Percentiles rank a stretch among this genome's conserved stretches.
Conservation (phyloP, 1,140 invertebrate species). For the Drosophila guanche region DNA sequence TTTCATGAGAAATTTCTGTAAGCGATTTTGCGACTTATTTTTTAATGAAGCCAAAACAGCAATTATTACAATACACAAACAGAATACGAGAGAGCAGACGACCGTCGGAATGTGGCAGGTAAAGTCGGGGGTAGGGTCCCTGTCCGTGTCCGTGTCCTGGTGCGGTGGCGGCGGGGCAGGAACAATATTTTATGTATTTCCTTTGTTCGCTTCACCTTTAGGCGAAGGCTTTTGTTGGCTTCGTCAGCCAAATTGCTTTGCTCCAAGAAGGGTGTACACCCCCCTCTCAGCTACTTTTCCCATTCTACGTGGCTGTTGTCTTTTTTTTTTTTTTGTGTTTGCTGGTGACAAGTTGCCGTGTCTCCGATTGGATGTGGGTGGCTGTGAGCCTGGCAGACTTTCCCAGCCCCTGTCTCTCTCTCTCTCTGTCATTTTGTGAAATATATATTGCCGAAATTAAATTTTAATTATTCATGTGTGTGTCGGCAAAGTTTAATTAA, state of each 20-base stretch:
- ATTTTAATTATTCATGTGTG: slow-evolving; percentile 80
- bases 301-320: neutral
- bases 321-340: slow-evolving; percentile 14
- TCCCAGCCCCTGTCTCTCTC: neutral
- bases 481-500: slow-evolving; percentile 78
- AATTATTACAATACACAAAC: slow-evolving; percentile 73
- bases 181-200: slow-evolving; percentile 54
- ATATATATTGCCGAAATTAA: slow-evolving; percentile 78
- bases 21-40: slow-evolving; percentile 75
- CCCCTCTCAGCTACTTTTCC: neutral
- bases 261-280: too few relatives aligned
- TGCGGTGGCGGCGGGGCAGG: neutral
- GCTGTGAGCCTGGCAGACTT: neutral
- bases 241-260: slow-evolving; percentile 55
- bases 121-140: neutral
- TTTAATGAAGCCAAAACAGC: slow-evolving; percentile 78
- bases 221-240: slow-evolving; percentile 49
- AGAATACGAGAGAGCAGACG: slow-evolving; percentile 14
- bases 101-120: neutral
- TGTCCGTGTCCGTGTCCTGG: too few relatives aligned
- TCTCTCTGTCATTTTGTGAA: slow-evolving; percentile 26
- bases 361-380: slow-evolving; percentile 18
- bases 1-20: slow-evolving; percentile 72
- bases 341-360: slow-evolving; percentile 56
- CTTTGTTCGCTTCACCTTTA: slow-evolving; percentile 49